Base-by-base conservation (phyloP, 2,797 vertebrate species). In the Morelia viridis region DNA sequence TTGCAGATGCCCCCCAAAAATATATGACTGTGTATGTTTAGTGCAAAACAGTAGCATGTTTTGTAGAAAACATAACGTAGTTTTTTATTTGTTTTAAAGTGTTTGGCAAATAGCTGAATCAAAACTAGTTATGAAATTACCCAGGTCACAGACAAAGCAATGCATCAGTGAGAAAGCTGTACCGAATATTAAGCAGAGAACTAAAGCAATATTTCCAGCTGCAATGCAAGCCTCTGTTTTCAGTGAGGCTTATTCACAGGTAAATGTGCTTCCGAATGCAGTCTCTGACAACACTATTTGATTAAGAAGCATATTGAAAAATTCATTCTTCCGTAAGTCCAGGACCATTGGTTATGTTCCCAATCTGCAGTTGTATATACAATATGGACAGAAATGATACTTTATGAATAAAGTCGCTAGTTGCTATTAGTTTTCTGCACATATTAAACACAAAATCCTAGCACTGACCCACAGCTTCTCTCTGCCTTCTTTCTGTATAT, bases 221-320 rank as follows among this genome's bases (percentile, higher is more conserved):
- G 71, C 15, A 62, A 15, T 84, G 17, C 0, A 24, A n/a, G n/a
- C 22, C 31, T 76, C 35, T 28, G 13, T 9, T 90, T 84, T 62
- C 58, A 85, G 6, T 53, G 5, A 8, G n/a, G 19, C 46, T 35
- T 64, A 50, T 53, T 84, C 5, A 11, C 17, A 84, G 26, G 28
- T 53, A 62, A 50, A 11, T 35, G 62, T 53, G 17, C 62, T 22
- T n/a, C 17, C 26, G 5, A 57, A 2, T 31, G 4, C 19, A 71
- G 26, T 50, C 15, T 12, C 85, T 53, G 87, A 53, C 26, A 88
- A 35, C 9, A 64, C 15, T 24, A 53, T 85, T 65, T 85, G n/a
- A 90, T 90, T n/a, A 90, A 90, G n/a, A 12, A 64, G 64, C 60
- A 85, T 85, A 50, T 19, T 85, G 9, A 90, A 5, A 26, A 64